Conservation (phyloP, 2,113 vertebrate species). For the Paradisaea rubra region DNA sequence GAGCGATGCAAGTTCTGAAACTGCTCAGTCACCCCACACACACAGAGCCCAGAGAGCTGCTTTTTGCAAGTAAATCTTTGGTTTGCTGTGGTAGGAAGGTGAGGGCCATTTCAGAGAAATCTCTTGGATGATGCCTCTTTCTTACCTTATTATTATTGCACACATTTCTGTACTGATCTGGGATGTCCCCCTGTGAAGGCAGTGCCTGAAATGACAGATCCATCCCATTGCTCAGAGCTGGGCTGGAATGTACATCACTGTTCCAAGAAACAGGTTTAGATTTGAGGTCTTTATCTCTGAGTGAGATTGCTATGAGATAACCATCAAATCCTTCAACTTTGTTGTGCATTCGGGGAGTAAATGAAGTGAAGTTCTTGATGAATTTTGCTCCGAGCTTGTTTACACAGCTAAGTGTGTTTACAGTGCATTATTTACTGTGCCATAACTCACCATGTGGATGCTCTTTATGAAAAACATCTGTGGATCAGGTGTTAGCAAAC, state of each 20-base stretch:
- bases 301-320: neutral
- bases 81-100: neutral
- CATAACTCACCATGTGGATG: neutral
- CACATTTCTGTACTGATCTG: neutral
- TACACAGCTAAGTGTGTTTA: neutral
- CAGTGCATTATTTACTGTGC: neutral
- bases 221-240: neutral
- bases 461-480: neutral
- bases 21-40: neutral
- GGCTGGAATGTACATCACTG: neutral
- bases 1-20: neutral
- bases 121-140: neutral
- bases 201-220: neutral
- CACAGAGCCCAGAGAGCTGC: neutral
- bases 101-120: neutral
- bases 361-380: neutral
- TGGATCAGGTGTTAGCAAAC: neutral
- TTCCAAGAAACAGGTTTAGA: neutral
- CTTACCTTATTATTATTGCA: neutral
- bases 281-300: neutral
- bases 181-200: neutral
- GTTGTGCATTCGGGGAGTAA: neutral
- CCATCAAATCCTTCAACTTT: neutral
- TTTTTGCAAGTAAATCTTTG: neutral
- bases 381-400: neutral